Conservation (phyloP, 2,113 vertebrate genomes). For the Hydropotes inermis region DNA sequence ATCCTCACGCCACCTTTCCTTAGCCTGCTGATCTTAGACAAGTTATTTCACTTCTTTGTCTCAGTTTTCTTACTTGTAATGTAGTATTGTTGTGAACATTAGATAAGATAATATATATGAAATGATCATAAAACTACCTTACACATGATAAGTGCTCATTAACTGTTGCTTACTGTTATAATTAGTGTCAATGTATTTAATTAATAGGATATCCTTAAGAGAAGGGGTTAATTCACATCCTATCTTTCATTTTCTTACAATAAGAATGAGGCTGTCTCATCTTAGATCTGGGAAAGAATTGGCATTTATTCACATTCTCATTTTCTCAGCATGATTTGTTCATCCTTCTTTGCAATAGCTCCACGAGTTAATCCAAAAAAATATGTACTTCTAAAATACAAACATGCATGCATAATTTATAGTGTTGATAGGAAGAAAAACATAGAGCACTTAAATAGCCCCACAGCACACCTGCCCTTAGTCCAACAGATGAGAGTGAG, state of each 20-base stretch:
- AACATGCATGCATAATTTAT: not conserved
- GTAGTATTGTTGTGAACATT: not conserved
- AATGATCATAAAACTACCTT: not conserved
- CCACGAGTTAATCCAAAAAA: not conserved
- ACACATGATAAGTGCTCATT: not conserved
- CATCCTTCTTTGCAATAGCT: not conserved
- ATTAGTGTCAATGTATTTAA: not conserved
- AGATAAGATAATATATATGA: not conserved
- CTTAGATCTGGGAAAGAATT: not conserved
- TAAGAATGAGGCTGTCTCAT: not conserved
- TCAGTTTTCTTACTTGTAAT: not conserved
- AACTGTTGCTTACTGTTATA: not conserved
- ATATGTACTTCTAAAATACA: not conserved
- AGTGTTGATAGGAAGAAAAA: constrained; percentile 7
- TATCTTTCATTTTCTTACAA: not conserved
- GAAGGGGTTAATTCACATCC: not conserved
- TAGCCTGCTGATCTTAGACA: not conserved
- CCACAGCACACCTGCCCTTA: not conserved
- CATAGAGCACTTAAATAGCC: not conserved
- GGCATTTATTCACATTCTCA: constrained; percentile 11
- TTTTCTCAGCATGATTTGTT: constrained; percentile 14
- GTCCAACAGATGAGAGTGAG: not conserved
- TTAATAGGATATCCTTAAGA: not conserved
- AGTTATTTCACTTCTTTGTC: not conserved
- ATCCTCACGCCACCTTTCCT: not conserved